phyloP scores from a whole-genome alignment of 2,888 invertebrate genomes.

The Xylocampa areola region DNA sequence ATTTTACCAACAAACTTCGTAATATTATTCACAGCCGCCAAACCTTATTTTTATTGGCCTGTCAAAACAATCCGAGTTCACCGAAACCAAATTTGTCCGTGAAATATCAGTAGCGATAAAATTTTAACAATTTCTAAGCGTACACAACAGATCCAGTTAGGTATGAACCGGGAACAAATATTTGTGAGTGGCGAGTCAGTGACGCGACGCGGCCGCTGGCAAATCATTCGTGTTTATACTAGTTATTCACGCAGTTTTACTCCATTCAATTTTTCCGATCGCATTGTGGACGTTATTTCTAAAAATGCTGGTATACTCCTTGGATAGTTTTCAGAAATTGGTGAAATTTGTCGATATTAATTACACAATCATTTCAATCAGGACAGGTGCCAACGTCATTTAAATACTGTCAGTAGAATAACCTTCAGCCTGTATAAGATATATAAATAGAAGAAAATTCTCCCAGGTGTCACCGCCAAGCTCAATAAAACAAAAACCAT shows the following conservation, averaged over 20 bases:
- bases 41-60: neutral
- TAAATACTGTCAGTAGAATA: neutral
- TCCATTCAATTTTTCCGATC: constrained; percentile 38
- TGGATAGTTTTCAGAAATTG: no score
- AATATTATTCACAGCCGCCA: neutral
- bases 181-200: constrained; percentile 47
- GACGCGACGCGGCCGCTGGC: constrained; percentile 46
- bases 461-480: constrained; percentile 44
- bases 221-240: constrained; percentile 57
- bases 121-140: constrained; percentile 44
- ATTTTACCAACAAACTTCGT: no score
- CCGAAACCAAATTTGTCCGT: constrained; percentile 5
- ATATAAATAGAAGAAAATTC: constrained; percentile 3
- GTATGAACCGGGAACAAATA: constrained; percentile 52
- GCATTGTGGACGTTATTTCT: constrained; percentile 18
- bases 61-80: neutral
- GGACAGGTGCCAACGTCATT: no score
- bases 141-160: constrained; percentile 44
- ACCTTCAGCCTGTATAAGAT: neutral
- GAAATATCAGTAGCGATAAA: constrained; percentile 33
- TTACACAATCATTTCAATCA: no score
- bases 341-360: no score
- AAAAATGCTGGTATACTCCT: no score
- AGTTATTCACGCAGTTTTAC: constrained; percentile 42
- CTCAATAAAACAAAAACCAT: constrained; percentile 54